Percentiles rank a stretch among this genome's conserved stretches.
Conservation (phyloP, 2,888 invertebrate genomes). For the Drosophila testacea region DNA sequence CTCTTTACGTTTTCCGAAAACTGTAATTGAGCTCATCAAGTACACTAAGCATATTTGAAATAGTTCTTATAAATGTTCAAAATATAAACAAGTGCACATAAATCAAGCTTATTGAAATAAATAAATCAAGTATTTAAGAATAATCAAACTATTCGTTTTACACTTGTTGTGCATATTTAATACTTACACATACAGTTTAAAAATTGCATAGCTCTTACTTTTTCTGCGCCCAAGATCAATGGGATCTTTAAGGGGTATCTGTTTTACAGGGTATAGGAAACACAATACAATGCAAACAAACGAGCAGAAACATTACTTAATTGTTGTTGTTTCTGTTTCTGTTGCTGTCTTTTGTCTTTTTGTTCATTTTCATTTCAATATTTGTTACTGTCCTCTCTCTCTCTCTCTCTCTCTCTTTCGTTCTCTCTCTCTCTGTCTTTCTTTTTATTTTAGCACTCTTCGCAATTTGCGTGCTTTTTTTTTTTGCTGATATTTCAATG, state of each 20-base stretch:
- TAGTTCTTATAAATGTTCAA: too few species aligned
- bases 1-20: too few species aligned
- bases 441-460: conserved; percentile 27
- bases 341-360: conserved; percentile 22
- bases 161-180: too few species aligned
- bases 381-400: conserved; percentile 6
- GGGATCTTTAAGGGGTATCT: not conserved
- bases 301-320: conserved; percentile 20
- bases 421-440: conserved; percentile 6
- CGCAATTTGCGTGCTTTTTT: conserved; percentile 26
- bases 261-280: conserved; percentile 9
- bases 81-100: too few species aligned
- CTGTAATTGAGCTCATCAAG: too few species aligned
- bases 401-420: conserved; percentile 6
- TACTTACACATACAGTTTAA: too few species aligned
- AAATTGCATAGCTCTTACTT: not conserved
- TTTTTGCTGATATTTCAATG: conserved; percentile 32
- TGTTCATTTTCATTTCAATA: conserved; percentile 17
- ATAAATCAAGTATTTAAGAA: too few species aligned
- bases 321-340: conserved; percentile 13
- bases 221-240: not conserved
- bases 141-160: not conserved
- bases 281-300: not conserved
- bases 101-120: too few species aligned
- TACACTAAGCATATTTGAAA: too few species aligned